Evolutionary conservation across 2,888 invertebrate genomes (phyloP).

Genomic region (Xestoiulus laeticollis): DNA sequence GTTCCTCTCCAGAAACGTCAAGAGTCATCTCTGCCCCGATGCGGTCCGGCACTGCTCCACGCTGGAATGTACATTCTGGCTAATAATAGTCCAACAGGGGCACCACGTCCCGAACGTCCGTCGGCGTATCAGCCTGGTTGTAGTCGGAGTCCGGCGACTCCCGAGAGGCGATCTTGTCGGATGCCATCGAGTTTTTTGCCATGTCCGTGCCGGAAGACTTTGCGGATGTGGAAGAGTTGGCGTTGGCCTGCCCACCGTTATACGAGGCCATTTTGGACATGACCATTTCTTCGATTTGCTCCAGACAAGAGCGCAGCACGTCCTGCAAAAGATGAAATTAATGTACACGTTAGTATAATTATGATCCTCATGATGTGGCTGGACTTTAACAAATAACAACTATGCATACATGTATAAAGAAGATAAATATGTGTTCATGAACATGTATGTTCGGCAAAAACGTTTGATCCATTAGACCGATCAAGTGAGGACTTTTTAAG

Average conservation of each 20-base stretch:
- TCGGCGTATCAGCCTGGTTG: conserved; percentile 70
- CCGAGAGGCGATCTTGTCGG: conserved; percentile 57
- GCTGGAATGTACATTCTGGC: not conserved
- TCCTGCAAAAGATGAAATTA: conserved; percentile 74
- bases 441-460: too few relatives aligned
- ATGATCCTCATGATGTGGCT: too few relatives aligned
- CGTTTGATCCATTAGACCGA: too few relatives aligned
- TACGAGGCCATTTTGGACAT: conserved; percentile 65
- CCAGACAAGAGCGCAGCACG: conserved; percentile 79
- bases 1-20: not conserved
- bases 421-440: too few relatives aligned
- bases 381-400: too few relatives aligned
- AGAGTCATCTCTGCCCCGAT: not conserved
- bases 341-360: too few relatives aligned
- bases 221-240: conserved; percentile 39
- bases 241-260: conserved; percentile 52
- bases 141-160: conserved; percentile 57
- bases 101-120: conserved; percentile 72
- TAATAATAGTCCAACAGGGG: conserved; percentile 48
- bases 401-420: too few relatives aligned
- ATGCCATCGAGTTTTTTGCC: conserved; percentile 45
- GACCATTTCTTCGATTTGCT: conserved; percentile 62
- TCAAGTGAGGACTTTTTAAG: too few relatives aligned
- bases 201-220: conserved; percentile 48
- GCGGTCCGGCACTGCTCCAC: conserved; percentile 4